Percentiles rank a stretch among this genome's conserved stretches.
These are phyloP conservation scores for Globodera ellingtonae DNA, from an alignment of 1,140 invertebrate species.

Conservation along the genomic window DNA sequence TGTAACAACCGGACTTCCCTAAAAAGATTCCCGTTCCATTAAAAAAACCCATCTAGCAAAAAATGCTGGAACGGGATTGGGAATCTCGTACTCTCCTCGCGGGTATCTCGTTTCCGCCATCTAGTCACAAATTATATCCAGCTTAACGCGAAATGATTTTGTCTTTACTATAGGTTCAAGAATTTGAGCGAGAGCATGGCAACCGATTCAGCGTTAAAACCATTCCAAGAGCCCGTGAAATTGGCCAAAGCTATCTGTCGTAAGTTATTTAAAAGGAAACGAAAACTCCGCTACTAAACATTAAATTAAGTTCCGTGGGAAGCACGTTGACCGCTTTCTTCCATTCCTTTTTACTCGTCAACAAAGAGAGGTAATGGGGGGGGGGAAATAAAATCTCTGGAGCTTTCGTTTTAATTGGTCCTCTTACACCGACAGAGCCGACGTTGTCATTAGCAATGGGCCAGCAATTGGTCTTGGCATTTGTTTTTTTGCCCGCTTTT, in stretches of 20 bases:
- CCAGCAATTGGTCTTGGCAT: slow-evolving; percentile 91
- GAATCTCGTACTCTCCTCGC: too few species aligned
- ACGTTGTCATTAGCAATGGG: slow-evolving; percentile 81
- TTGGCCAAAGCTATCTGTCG: slow-evolving; percentile 81
- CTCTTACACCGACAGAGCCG: slow-evolving; percentile 28
- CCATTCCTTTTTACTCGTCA: slow-evolving; percentile 13
- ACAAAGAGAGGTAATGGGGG: slow-evolving; percentile 15
- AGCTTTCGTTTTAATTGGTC: too few species aligned
- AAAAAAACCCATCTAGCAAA: too few species aligned
- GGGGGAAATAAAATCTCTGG: too few species aligned
- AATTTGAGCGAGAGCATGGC: slow-evolving; percentile 32
- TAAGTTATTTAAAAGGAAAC: slow-evolving; percentile 77
- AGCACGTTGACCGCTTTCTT: slow-evolving; percentile 17
- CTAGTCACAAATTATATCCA: too few species aligned
- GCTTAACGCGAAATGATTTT: background rate
- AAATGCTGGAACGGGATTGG: too few species aligned
- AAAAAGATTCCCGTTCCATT: too few species aligned
- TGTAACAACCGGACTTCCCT: too few species aligned
- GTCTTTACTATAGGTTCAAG: slow-evolving; percentile 32
- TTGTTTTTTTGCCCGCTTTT: slow-evolving; percentile 73
- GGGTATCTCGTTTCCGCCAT: too few species aligned
- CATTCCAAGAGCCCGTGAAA: slow-evolving; percentile 82
- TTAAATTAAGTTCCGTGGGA: slow-evolving; percentile 1
- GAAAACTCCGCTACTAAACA: background rate
- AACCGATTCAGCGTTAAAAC: slow-evolving; percentile 69